A percentile compares a stretch with the other conserved stretches of the same genome.
Conservation (phyloP, 1,140 invertebrate genomes). For the Plodia interpunctella region DNA sequence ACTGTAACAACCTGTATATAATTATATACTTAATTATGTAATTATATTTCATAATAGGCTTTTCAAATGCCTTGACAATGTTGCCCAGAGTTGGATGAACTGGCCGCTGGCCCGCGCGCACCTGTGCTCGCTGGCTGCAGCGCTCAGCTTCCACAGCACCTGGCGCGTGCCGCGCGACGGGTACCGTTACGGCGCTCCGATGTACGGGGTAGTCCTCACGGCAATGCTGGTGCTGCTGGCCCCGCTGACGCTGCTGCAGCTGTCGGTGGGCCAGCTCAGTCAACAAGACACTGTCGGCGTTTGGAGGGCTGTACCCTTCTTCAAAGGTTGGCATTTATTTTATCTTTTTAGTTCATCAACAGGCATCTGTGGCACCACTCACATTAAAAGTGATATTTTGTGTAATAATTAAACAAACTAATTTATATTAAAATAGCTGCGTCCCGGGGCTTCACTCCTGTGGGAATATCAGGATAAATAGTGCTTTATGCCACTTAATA, state of each 20-base stretch:
- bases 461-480: too few species aligned
- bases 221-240: conserved; percentile 80
- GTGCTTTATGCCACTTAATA: background rate
- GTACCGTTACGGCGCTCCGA: conserved; percentile 76
- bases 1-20: too few species aligned
- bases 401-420: too few species aligned
- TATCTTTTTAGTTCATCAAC: background rate
- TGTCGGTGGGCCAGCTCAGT: conserved; percentile 87
- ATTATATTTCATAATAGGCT: too few species aligned
- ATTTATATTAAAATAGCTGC: too few species aligned
- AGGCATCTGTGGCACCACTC: too few species aligned
- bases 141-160: conserved; percentile 73
- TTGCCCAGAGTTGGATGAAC: conserved; percentile 37
- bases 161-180: conserved; percentile 77
- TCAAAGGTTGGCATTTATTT: conserved; percentile 80
- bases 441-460: too few species aligned
- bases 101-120: conserved; percentile 43
- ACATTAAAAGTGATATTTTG: too few species aligned
- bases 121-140: conserved; percentile 73
- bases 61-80: too few species aligned
- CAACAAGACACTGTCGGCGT: conserved; percentile 86
- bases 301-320: conserved; percentile 88
- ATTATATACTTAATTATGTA: too few species aligned
- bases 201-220: conserved; percentile 83
- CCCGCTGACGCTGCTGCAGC: conserved; percentile 86